Percentiles rank a stretch among this genome's conserved stretches.
Conservation (phyloP, 2,113 vertebrate species). For the Phaethornis superciliosus region DNA sequence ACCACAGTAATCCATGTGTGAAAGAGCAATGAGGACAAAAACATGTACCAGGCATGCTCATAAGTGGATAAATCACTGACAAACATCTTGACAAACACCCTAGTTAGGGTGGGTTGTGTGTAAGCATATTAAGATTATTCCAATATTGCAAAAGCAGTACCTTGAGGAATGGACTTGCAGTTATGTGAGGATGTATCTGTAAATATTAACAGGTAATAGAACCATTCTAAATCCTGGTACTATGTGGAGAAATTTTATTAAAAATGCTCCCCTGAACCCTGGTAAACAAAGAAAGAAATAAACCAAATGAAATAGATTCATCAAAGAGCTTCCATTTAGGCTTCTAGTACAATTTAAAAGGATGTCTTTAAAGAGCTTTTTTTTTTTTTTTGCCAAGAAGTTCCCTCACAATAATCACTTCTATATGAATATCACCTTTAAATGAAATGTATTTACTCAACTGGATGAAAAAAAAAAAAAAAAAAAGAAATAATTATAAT, state of each 20-base stretch:
- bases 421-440: background rate
- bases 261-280: background rate
- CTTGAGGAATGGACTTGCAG: background rate
- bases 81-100: background rate
- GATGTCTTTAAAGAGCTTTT: background rate
- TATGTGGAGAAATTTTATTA: background rate
- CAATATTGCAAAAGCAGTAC: background rate
- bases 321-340: background rate
- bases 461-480: background rate
- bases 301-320: background rate
- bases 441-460: background rate
- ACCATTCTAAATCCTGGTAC: background rate
- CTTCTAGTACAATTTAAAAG: background rate
- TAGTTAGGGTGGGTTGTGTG: background rate
- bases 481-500: background rate
- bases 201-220: background rate
- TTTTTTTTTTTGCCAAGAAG: background rate
- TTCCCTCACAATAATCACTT: background rate
- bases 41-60: background rate
- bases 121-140: background rate
- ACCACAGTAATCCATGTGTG: background rate
- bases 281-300: background rate
- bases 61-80: background rate
- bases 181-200: background rate
- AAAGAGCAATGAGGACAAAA: background rate